A percentile compares a stretch with the other conserved stretches of the same genome.
Evolutionary conservation across 2,888 invertebrate species (phyloP).

Genomic region (Agonopterix heracliana): DNA sequence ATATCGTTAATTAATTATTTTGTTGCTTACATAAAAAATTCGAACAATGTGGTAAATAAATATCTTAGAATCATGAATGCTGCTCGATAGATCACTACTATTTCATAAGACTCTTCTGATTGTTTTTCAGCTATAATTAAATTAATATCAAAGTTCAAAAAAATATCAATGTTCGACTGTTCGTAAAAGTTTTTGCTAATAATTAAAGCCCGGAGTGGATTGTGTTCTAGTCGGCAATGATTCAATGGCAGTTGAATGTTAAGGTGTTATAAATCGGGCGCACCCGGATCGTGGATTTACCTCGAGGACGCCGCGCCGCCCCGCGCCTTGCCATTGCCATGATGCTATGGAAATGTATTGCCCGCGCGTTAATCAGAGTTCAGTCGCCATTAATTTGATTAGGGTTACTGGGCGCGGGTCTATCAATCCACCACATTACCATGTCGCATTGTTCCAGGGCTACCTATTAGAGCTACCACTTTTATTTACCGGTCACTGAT

Average conservation of each 20-base stretch:
- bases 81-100: no score
- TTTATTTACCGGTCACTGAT: constrained; percentile 11
- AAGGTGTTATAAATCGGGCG: constrained; percentile 66
- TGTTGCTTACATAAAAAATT: no score
- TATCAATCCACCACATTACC: constrained; percentile 73
- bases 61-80: no score
- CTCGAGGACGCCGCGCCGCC: constrained; percentile 7
- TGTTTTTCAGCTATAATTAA: no score
- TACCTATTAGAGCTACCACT: constrained; percentile 7
- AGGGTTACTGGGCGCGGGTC: constrained; percentile 74
- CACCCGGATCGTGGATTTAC: constrained; percentile 11
- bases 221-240: neutral
- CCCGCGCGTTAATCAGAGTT: constrained; percentile 68
- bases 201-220: no score
- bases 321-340: neutral
- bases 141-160: no score
- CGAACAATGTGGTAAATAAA: no score
- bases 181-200: no score
- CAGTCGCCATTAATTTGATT: constrained; percentile 74
- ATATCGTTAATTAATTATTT: no score
- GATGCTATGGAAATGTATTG: constrained; percentile 7
- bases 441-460: constrained; percentile 37
- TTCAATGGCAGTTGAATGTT: constrained; percentile 29
- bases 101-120: no score
- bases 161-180: no score